phyloP scores from a whole-genome alignment of 2,888 invertebrate genomes.

The Caenorhabditis angaria region DNA sequence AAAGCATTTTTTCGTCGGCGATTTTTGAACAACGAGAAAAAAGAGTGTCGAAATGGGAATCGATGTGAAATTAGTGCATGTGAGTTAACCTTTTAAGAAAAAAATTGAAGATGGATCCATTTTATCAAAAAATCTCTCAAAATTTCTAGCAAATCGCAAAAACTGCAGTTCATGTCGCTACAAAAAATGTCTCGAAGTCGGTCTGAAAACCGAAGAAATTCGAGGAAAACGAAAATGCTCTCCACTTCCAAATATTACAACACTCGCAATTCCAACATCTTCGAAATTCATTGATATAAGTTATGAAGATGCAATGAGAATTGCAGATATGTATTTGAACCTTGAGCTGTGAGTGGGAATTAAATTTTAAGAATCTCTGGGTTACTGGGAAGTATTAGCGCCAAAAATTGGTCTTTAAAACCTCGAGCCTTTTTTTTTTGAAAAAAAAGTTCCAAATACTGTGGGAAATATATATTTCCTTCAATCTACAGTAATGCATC shows the following conservation, averaged over 20 bases:
- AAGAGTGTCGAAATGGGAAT: slow-evolving; percentile 48
- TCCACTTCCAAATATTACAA: neutral
- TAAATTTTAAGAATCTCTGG: too few relatives aligned
- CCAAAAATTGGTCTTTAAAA: too few relatives aligned
- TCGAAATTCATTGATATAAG: neutral
- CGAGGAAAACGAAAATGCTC: neutral
- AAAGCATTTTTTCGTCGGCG: slow-evolving; percentile 53
- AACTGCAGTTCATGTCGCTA: slow-evolving; percentile 50
- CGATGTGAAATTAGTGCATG: slow-evolving; percentile 44
- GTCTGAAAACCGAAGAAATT: slow-evolving; percentile 40
- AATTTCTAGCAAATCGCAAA: slow-evolving; percentile 32
- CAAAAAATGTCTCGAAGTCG: slow-evolving; percentile 51
- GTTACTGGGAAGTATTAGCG: too few relatives aligned
- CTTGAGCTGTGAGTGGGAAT: neutral
- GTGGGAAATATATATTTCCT: too few relatives aligned
- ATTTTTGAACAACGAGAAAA: slow-evolving; percentile 43
- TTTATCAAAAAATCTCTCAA: neutral
- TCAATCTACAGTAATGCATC: too few relatives aligned
- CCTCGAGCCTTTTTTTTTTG: too few relatives aligned
- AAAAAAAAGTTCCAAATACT: too few relatives aligned
- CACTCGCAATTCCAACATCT: neutral
- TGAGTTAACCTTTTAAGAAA: neutral
- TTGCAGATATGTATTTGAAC: neutral
- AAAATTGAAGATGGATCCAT: neutral
- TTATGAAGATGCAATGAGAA: neutral